Conservation (phyloP, 2,888 invertebrate genomes). For the Cheilosia impressa region DNA sequence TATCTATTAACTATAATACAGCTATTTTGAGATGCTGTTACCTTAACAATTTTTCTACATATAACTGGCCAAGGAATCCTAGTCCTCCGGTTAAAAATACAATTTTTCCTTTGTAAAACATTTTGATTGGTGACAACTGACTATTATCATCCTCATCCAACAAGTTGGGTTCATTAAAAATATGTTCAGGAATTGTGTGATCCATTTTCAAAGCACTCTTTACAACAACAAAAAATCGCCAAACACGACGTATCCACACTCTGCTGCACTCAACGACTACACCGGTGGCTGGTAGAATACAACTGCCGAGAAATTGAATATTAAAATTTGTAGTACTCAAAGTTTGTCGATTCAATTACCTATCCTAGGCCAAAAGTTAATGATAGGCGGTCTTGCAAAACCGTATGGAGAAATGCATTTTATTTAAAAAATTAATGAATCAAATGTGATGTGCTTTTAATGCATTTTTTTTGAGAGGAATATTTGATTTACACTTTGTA, state of each 20-base stretch:
- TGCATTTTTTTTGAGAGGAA: too few species aligned
- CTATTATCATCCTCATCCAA: slow-evolving; percentile 16
- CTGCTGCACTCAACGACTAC: not conserved
- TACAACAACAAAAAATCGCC: not conserved
- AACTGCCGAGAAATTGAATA: not conserved
- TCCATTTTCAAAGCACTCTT: slow-evolving; percentile 25
- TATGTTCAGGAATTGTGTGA: slow-evolving; percentile 22
- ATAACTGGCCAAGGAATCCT: slow-evolving; percentile 78
- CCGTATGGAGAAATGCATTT: too few species aligned
- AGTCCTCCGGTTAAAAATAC: slow-evolving; percentile 77
- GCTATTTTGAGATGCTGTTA: slow-evolving; percentile 7
- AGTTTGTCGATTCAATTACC: too few species aligned
- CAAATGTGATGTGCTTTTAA: too few species aligned
- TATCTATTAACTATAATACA: too few species aligned
- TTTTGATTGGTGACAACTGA: slow-evolving; percentile 72
- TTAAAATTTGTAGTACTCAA: too few species aligned
- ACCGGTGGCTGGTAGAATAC: not conserved
- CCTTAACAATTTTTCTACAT: slow-evolving; percentile 77
- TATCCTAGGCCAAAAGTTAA: too few species aligned
- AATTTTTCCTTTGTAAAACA: slow-evolving; percentile 76
- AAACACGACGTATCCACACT: not conserved
- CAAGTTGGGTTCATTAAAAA: slow-evolving; percentile 21
- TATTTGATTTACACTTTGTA: too few species aligned
- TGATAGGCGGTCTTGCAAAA: too few species aligned
- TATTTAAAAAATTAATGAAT: too few species aligned